Evolutionary conservation across 2,888 invertebrate species (phyloP), one percentile per base, ranked within the genome.

Genomic region (Acanthococcus lagerstroemiae): DNA sequence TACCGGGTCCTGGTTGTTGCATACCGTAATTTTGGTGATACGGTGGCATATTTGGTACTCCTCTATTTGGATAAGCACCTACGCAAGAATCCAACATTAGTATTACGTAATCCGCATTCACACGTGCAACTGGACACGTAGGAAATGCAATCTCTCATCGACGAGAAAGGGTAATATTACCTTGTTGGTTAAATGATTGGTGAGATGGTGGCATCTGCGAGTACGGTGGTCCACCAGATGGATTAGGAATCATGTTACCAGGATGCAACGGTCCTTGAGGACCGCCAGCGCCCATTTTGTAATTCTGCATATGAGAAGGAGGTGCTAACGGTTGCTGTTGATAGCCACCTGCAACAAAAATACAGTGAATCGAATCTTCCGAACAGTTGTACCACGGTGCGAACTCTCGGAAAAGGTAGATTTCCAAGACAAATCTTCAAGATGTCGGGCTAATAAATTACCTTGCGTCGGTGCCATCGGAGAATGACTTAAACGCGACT

Each of bases 401-500:
- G n/a, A n/a, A n/a, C n/a, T n/a, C n/a, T n/a, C n/a, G n/a, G n/a
- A n/a, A n/a, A n/a, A n/a, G n/a, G n/a, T n/a, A n/a, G n/a, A n/a
- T n/a, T n/a, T n/a, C n/a, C n/a, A n/a, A n/a, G n/a, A n/a, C n/a
- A n/a, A n/a, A n/a, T n/a, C n/a, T n/a, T n/a, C n/a, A n/a, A n/a
- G n/a, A n/a, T n/a, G n/a, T n/a, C n/a, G n/a, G n/a, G n/a, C n/a
- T n/a, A n/a, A n/a, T n/a, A n/a, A 17, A 37, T 21, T 73, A 79
- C 79, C 78, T 79, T 81, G 81, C 71, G 81, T 80, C 72, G 68
- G 57, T 19, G 83, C 81, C 83, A 86, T 84, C 70, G 85, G 84
- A 70, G 85, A 84, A 75, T 85, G 85, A 76, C 83, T 83, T 80
- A 85, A 82, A 71, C 83, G 81, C 73, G 81, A 80, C 72, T 83